Evolutionary conservation across 2,113 vertebrate genomes (phyloP), one percentile per base, ranked within the genome.

Genomic region (Pollimyrus isidori): DNA sequence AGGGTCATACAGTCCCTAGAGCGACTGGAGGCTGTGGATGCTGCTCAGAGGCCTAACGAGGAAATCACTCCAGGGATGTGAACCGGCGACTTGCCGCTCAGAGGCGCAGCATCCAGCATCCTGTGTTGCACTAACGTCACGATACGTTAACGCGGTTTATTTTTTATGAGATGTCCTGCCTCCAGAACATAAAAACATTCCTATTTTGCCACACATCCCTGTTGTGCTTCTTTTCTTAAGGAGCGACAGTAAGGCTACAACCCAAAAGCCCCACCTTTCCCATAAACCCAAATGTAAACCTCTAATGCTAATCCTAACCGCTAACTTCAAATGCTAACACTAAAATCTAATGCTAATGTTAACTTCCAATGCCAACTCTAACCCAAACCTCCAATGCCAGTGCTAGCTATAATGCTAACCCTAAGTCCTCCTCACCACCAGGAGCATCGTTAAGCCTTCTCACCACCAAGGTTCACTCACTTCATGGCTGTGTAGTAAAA

Each of bases 401-500:
- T 26, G 7, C 62, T 13, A 69, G 10, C n/a, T 10, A 11, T 30
- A 69, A 69, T 26, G 7, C 62, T 65, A 65, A 69, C 9, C 26
- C 62, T 30, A 13, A 13, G 10, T 30, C 62, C n/a, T 69, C 62
- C 62, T 69, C 62, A 65, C 62, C 58, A 49, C 48, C 48, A 11
- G 48, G 48, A 9, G 11, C 53, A 35, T 35, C 35, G 35, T 35
- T 35, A 35, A 1, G 10, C 23, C 23, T 65, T 2, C 58, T 65
- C 23, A 65, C 10, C 62, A 30, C n/a, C 62, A 30, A 26, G 26
- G 10, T 52, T 30, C 26, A 87, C 98, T 98, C 96, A 99, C 98
- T 98, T 97, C 94, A 98, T 97, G 91, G 97, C 97, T 94, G 97
- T 97, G 88, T 99, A 99, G 92, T 99, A 99, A 95, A 99, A 99